These are phyloP conservation scores for Saccostrea cuccullata DNA, from an alignment of 1,140 invertebrate genomes.

Conservation along the genomic window DNA sequence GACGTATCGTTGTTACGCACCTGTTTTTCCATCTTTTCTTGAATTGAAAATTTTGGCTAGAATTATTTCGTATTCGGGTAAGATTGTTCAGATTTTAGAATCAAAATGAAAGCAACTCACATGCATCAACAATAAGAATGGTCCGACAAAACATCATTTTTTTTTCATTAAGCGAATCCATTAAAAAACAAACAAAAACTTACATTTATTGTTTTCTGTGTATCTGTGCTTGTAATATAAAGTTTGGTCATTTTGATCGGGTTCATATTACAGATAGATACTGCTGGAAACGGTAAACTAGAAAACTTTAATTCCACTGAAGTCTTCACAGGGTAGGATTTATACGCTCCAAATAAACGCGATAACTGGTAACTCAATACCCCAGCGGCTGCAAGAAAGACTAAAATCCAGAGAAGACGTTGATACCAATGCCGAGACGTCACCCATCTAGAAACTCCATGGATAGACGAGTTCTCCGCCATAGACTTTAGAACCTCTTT, in stretches of 20 bases:
- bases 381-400: constrained; percentile 28
- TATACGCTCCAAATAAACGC: constrained; percentile 29
- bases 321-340: constrained; percentile 30
- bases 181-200: neutral
- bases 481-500: neutral
- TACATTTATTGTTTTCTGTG: neutral
- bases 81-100: too few species aligned
- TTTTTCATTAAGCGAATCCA: too few species aligned
- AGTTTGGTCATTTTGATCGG: constrained; percentile 28
- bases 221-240: neutral
- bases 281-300: constrained; percentile 37
- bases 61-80: too few species aligned
- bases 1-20: too few species aligned
- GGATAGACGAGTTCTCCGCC: constrained; percentile 38
- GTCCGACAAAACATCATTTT: too few species aligned
- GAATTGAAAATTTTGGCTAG: too few species aligned
- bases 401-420: constrained; percentile 38
- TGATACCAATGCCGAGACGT: constrained; percentile 3
- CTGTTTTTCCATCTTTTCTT: too few species aligned
- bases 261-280: constrained; percentile 53
- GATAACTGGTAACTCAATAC: constrained; percentile 38
- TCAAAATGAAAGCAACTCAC: too few species aligned
- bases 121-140: too few species aligned
- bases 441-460: constrained; percentile 46
- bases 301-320: constrained; percentile 43